Conservation (phyloP, 2,888 invertebrate species). For the Phragmatobia fuliginosa region DNA sequence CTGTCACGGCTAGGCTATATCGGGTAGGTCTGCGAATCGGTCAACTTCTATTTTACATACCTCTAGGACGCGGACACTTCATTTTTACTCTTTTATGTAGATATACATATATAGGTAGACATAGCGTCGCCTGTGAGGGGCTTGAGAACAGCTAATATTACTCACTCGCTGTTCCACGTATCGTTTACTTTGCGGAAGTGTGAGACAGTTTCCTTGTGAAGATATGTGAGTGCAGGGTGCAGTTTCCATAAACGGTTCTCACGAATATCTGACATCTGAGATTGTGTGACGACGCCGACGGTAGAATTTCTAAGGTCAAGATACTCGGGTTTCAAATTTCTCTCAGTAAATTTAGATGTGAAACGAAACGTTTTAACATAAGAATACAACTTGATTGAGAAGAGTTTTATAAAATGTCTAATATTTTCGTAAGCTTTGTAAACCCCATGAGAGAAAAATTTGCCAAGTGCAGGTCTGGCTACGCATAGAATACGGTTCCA, state of each 20-base stretch:
- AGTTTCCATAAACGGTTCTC: constrained; percentile 26
- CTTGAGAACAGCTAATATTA: constrained; percentile 32
- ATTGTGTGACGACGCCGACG: background rate
- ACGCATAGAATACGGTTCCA: no score
- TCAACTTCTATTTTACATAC: no score
- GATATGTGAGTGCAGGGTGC: constrained; percentile 13
- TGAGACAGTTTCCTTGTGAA: constrained; percentile 35
- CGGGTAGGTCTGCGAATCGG: no score
- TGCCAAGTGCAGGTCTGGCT: no score
- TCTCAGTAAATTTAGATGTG: background rate
- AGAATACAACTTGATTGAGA: background rate
- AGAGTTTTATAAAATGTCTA: background rate
- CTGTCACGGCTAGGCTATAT: no score
- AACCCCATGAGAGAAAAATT: background rate
- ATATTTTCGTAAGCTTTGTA: background rate
- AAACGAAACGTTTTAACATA: background rate
- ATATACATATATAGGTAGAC: no score
- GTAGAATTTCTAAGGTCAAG: background rate
- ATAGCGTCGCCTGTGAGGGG: no score
- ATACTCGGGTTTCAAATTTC: background rate
- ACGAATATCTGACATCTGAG: constrained; percentile 17
- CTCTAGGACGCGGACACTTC: no score
- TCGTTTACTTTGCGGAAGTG: constrained; percentile 41
- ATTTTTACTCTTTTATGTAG: no score
- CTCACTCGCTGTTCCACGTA: constrained; percentile 25